phyloP scores from a whole-genome alignment of 2,888 invertebrate species.

The Rhaphigaster nebulosa region DNA sequence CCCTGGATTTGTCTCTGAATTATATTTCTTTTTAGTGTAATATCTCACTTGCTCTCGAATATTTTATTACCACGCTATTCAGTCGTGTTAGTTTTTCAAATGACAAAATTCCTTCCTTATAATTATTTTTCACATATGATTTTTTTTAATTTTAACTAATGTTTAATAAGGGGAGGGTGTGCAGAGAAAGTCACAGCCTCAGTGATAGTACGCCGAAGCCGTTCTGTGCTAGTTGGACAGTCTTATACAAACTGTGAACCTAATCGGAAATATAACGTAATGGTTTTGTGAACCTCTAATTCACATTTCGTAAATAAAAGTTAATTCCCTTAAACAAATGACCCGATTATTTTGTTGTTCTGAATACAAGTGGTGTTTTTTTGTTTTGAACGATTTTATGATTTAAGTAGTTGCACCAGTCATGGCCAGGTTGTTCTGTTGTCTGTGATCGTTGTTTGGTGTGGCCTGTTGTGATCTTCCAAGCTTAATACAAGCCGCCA shows the following conservation, averaged over 20 bases:
- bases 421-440: conserved; percentile 56
- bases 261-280: conserved; percentile 32
- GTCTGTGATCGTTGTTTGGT: conserved; percentile 58
- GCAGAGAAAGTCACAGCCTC: conserved; percentile 50
- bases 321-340: neutral
- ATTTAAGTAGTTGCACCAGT: conserved; percentile 55
- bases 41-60: neutral
- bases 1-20: neutral
- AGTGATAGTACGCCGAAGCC: conserved; percentile 38
- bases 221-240: conserved; percentile 30
- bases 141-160: neutral
- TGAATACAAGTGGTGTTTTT: conserved; percentile 42
- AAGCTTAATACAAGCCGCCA: conserved; percentile 57
- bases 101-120: neutral
- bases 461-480: conserved; percentile 50
- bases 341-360: conserved; percentile 9
- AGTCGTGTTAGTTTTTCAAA: neutral
- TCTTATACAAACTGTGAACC: conserved; percentile 52
- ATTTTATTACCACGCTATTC: neutral
- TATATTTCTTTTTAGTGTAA: conserved; percentile 1
- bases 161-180: conserved; percentile 36
- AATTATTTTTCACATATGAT: conserved; percentile 31
- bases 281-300: conserved; percentile 25
- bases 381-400: conserved; percentile 52
- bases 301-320: conserved; percentile 35